phyloP scores from a whole-genome alignment of 1,140 invertebrate species.

The Semibalanus balanoides region DNA sequence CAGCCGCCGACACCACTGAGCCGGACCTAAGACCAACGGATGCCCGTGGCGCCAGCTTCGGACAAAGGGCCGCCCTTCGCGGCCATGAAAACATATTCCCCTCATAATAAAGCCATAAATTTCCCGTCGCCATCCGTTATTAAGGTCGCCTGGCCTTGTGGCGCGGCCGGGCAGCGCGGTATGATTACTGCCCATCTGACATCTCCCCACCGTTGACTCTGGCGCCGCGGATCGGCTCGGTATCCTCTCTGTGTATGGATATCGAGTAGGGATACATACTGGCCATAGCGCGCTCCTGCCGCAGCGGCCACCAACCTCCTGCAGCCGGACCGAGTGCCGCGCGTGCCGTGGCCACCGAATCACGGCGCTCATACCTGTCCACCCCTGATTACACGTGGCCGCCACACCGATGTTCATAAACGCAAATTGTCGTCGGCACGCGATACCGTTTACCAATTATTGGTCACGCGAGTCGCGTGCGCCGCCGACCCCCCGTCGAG shows the following conservation, averaged over 20 bases:
- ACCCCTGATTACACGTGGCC: not conserved
- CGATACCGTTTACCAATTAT: slow-evolving; percentile 1
- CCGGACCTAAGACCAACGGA: not conserved
- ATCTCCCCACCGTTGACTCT: too few species aligned
- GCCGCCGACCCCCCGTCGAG: too few species aligned
- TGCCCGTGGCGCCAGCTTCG: not conserved
- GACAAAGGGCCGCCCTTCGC: not conserved
- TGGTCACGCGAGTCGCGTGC: not conserved
- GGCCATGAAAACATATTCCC: not conserved
- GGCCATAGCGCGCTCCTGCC: too few species aligned
- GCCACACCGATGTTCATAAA: slow-evolving; percentile 1
- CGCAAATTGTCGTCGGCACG: not conserved
- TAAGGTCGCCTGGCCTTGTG: not conserved
- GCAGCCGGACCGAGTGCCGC: too few species aligned
- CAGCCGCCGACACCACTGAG: too few species aligned
- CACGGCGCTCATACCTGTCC: not conserved
- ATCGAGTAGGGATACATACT: too few species aligned
- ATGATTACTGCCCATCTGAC: too few species aligned
- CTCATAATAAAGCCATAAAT: slow-evolving; percentile 2
- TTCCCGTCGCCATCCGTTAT: not conserved
- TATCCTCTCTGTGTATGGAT: too few species aligned
- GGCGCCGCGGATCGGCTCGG: too few species aligned
- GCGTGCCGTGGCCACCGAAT: not conserved
- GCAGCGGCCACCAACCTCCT: too few species aligned
- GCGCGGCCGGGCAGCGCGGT: too few species aligned